Evolutionary conservation across 64 coral and sea anemone species (phyloP).

Genomic region (Platygyra sinensis): DNA sequence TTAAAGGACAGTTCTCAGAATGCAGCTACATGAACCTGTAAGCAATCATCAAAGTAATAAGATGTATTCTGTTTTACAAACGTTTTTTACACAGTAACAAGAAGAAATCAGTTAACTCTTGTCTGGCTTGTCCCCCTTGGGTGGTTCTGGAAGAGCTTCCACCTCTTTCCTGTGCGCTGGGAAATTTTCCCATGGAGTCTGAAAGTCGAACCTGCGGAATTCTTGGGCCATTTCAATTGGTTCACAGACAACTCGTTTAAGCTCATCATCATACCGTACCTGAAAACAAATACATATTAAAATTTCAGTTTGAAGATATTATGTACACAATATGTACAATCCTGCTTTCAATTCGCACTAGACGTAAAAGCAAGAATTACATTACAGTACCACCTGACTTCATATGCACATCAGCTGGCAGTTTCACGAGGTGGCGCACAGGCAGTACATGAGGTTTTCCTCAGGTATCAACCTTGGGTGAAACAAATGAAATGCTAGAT

Average conservation of each 20-base stretch:
- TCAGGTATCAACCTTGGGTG: too few relatives aligned
- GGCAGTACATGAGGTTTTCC: too few relatives aligned
- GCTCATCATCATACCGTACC: slow-evolving; percentile 96
- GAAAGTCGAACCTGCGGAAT: slow-evolving; percentile 95
- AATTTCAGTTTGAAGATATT: not conserved
- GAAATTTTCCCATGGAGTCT: slow-evolving; percentile 96
- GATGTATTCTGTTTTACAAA: not conserved
- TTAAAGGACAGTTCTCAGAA: not conserved
- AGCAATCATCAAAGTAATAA: not conserved
- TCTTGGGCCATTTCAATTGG: slow-evolving; percentile 97
- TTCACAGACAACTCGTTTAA: slow-evolving; percentile 97
- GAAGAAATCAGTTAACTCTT: slow-evolving; percentile 51
- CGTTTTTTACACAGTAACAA: not conserved
- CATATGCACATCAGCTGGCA: too few relatives aligned
- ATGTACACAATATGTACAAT: too few relatives aligned
- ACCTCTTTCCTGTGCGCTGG: slow-evolving; percentile 71
- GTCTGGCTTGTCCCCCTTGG: slow-evolving; percentile 64
- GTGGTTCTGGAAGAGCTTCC: slow-evolving; percentile 36
- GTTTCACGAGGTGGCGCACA: too few relatives aligned
- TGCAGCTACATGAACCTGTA: not conserved
- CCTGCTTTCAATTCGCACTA: too few relatives aligned
- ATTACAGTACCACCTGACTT: too few relatives aligned
- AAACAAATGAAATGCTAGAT: too few relatives aligned
- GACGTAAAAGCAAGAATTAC: too few relatives aligned
- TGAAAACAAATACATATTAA: not conserved